Conservation (phyloP, 2,797 vertebrate genomes). For the Onychomys arenicola region DNA sequence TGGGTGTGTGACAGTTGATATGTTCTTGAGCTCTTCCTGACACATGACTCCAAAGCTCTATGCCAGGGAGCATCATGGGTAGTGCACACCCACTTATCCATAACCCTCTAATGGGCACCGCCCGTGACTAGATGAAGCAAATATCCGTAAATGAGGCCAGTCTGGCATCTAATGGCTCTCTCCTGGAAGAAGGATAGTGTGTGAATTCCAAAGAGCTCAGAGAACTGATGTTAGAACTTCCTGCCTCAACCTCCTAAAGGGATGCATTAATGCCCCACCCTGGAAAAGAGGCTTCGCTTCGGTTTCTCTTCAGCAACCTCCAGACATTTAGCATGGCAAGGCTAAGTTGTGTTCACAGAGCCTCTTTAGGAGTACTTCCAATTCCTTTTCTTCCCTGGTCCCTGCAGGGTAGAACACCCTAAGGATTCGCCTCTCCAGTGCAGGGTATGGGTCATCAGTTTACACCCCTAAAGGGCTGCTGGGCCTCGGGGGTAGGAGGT, state of each 20-base stretch:
- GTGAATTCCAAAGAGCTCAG: conserved; percentile 58
- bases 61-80: not conserved
- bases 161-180: not conserved
- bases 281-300: conserved; percentile 69
- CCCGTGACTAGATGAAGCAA: accelerated
- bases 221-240: conserved; percentile 56
- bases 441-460: not conserved
- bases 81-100: not conserved
- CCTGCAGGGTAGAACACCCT: not conserved
- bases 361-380: conserved; percentile 43
- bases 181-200: not conserved
- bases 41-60: not conserved
- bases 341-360: conserved; percentile 41
- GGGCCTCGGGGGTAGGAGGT: not conserved
- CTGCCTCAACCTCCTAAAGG: conserved; percentile 59
- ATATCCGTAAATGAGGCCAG: not conserved
- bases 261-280: conserved; percentile 69
- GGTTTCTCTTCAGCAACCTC: not conserved
- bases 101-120: not conserved
- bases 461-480: not conserved
- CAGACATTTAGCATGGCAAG: conserved; percentile 47
- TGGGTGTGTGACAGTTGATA: not conserved
- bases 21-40: not conserved
- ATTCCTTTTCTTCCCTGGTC: not conserved
- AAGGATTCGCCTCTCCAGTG: not conserved